Percentiles rank a stretch among this genome's conserved stretches.
Conservation (phyloP, 2,888 invertebrate species). For the Flabesymbios commensalis region DNA sequence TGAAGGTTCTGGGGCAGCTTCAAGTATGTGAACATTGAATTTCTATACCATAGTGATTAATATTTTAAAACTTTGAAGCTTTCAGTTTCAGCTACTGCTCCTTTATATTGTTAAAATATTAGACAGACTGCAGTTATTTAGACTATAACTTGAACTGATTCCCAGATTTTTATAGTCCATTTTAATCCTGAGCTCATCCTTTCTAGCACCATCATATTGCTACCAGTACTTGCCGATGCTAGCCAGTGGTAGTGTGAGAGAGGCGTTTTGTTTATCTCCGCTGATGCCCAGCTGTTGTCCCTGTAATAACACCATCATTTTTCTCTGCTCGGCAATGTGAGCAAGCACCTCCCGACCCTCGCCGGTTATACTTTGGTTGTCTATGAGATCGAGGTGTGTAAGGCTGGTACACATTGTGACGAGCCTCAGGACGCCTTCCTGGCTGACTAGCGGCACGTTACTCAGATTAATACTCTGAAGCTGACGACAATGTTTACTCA, state of each 20-base stretch:
- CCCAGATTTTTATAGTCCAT: no score
- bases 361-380: slow-evolving; percentile 37
- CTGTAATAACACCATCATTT: slow-evolving; percentile 39
- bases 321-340: slow-evolving; percentile 35
- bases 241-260: not conserved
- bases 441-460: slow-evolving; percentile 39
- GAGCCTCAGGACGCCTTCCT: slow-evolving; percentile 42
- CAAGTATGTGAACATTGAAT: no score
- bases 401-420: slow-evolving; percentile 38
- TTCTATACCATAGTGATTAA: no score
- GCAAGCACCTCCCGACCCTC: slow-evolving; percentile 34
- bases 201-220: not conserved
- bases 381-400: slow-evolving; percentile 46
- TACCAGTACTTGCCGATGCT: slow-evolving; percentile 10
- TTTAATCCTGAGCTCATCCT: no score
- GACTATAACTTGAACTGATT: no score
- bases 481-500: slow-evolving; percentile 39
- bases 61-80: no score
- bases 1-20: no score
- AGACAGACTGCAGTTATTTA: no score
- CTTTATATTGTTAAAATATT: no score
- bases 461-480: slow-evolving; percentile 43
- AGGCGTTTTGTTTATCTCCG: not conserved
- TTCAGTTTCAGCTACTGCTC: no score
- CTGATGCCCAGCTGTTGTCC: slow-evolving; percentile 22